Evolutionary conservation across 1,140 invertebrate genomes (phyloP).

Genomic region (Zaprionus davidi): DNA sequence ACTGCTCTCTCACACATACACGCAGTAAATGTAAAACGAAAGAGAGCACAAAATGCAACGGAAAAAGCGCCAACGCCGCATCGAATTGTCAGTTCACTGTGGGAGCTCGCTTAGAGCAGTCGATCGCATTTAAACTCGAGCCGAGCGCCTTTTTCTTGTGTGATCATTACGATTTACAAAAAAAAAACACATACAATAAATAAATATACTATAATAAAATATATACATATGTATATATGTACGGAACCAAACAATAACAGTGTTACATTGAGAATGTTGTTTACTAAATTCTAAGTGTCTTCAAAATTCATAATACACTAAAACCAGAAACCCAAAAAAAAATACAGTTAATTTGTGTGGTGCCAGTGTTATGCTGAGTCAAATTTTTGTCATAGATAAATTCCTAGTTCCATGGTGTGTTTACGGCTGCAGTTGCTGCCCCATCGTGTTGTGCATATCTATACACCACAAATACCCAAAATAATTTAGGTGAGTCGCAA

Average conservation of each 20-base stretch:
- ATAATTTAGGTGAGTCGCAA: constrained; percentile 66
- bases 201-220: constrained; percentile 1
- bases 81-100: constrained; percentile 44
- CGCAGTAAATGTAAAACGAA: constrained; percentile 22
- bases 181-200: constrained; percentile 28
- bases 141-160: constrained; percentile 12
- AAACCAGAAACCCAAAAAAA: constrained; percentile 27
- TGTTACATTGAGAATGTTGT: constrained; percentile 65
- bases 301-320: constrained; percentile 46
- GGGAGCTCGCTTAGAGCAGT: constrained; percentile 44
- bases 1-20: not conserved
- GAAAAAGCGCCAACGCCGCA: constrained; percentile 58
- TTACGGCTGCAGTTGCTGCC: constrained; percentile 54
- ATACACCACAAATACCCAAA: constrained; percentile 49
- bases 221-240: not conserved
- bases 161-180: constrained; percentile 48
- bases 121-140: constrained; percentile 5
- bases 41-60: constrained; percentile 49
- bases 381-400: constrained; percentile 35
- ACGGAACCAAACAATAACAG: constrained; percentile 7
- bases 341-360: constrained; percentile 35
- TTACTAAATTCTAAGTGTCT: constrained; percentile 41
- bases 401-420: constrained; percentile 55
- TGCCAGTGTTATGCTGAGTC: constrained; percentile 59
- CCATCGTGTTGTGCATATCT: constrained; percentile 56